Evolutionary conservation across 2,888 invertebrate genomes (phyloP).

Genomic region (Megamerina dolium): DNA sequence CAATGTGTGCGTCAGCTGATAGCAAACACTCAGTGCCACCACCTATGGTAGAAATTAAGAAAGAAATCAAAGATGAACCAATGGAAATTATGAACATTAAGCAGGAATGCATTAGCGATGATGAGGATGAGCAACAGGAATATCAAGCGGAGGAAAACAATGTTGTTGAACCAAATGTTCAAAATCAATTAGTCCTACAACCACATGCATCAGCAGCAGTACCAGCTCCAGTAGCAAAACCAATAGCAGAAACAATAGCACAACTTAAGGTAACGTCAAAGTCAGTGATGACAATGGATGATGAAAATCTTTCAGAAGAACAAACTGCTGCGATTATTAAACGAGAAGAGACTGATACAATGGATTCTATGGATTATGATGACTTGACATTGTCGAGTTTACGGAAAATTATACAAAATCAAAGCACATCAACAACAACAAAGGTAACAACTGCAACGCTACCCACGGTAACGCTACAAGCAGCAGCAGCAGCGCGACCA

Average conservation of each 20-base stretch:
- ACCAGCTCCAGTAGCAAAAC: background rate
- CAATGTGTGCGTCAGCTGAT: conserved; percentile 2
- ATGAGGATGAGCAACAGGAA: conserved; percentile 15
- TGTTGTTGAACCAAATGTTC: background rate
- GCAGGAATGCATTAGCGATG: conserved; percentile 26
- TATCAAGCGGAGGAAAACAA: background rate
- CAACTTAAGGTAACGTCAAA: background rate
- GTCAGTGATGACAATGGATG: background rate
- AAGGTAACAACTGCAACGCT: background rate
- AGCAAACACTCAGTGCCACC: conserved; percentile 27
- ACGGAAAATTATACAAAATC: conserved; percentile 11
- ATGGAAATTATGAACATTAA: conserved; percentile 19
- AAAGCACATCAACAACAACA: no score
- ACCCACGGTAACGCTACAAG: background rate
- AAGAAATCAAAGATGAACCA: conserved; percentile 37
- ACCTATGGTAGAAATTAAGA: conserved; percentile 37
- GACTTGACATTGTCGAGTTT: conserved; percentile 17
- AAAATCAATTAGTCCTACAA: background rate
- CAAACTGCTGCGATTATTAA: background rate
- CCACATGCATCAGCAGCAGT: background rate
- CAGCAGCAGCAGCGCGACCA: background rate
- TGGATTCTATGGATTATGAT: conserved; percentile 14
- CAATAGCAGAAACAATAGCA: background rate
- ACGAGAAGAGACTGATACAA: background rate
- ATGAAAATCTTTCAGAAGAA: background rate